Evolutionary conservation across 2,113 vertebrate genomes (phyloP).

Genomic region (Syrrhaptes paradoxus): DNA sequence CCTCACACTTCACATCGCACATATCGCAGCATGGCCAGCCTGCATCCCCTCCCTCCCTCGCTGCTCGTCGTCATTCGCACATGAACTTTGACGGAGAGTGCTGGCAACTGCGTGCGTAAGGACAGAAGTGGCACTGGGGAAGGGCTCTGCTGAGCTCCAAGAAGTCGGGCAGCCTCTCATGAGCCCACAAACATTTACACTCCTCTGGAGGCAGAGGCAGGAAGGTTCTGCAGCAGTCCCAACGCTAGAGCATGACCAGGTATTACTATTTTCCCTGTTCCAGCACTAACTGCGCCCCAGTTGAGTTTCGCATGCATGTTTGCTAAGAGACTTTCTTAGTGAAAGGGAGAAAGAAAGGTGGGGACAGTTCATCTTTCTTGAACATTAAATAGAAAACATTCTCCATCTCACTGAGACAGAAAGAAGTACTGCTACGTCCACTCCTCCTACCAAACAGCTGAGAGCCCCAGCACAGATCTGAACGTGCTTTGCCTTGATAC

Average conservation of each 20-base stretch:
- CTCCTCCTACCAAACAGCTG: background rate
- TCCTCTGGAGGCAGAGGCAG: background rate
- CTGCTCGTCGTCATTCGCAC: fast-evolving
- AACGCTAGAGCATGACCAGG: background rate
- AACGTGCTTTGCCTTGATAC: background rate
- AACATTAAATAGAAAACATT: background rate
- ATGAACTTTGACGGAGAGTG: fast-evolving
- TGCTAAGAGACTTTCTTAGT: background rate
- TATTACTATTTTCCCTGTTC: background rate
- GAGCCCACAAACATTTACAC: background rate
- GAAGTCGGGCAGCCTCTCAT: fast-evolving
- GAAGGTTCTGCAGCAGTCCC: background rate
- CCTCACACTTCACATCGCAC: background rate
- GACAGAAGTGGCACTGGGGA: fast-evolving
- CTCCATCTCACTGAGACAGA: background rate
- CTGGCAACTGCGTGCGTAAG: fast-evolving
- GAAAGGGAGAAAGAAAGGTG: background rate
- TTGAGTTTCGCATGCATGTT: background rate
- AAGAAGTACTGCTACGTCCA: background rate
- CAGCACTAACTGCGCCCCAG: background rate
- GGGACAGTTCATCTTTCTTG: background rate
- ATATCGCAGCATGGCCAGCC: background rate
- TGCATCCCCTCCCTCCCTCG: fast-evolving
- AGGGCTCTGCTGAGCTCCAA: background rate
- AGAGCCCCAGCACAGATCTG: background rate